A percentile compares a stretch with the other conserved stretches of the same genome.
These are phyloP conservation scores for Tichodroma muraria DNA, from an alignment of 2,113 vertebrate species.

Conservation along the genomic window DNA sequence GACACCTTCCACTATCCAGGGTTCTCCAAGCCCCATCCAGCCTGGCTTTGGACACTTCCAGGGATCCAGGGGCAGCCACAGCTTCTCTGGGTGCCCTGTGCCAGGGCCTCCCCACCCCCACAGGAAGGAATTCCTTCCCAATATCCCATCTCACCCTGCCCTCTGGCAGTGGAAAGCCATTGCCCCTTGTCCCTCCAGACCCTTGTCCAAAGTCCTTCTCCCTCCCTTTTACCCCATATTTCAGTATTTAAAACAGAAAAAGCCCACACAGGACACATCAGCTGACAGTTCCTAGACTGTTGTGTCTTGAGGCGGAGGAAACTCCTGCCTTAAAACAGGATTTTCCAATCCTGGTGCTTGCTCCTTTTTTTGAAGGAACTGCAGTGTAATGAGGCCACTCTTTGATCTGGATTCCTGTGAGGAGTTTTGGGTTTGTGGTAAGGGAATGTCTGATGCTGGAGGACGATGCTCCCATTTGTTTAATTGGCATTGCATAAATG, in stretches of 20 bases:
- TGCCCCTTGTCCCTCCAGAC: not conserved
- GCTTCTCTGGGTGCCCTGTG: fast-evolving
- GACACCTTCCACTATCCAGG: fast-evolving
- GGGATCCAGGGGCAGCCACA: not conserved
- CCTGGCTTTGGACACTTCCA: not conserved
- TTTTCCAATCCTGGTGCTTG: not conserved
- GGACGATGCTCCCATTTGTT: not conserved
- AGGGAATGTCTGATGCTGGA: not conserved
- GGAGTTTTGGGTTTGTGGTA: not conserved
- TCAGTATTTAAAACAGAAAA: not conserved
- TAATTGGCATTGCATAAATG: not conserved
- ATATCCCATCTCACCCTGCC: not conserved
- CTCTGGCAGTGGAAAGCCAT: not conserved
- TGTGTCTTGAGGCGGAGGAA: not conserved
- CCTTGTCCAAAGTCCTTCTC: not conserved
- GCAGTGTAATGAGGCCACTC: not conserved
- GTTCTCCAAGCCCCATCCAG: fast-evolving
- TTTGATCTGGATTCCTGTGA: not conserved
- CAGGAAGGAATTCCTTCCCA: fast-evolving
- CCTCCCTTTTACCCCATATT: not conserved
- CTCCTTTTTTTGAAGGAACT: not conserved
- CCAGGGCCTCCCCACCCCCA: not conserved
- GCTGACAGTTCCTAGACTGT: not conserved
- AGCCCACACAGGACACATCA: not conserved
- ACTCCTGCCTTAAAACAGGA: not conserved